Conservation (phyloP, 1,140 invertebrate genomes). For the Drosophila varians region DNA sequence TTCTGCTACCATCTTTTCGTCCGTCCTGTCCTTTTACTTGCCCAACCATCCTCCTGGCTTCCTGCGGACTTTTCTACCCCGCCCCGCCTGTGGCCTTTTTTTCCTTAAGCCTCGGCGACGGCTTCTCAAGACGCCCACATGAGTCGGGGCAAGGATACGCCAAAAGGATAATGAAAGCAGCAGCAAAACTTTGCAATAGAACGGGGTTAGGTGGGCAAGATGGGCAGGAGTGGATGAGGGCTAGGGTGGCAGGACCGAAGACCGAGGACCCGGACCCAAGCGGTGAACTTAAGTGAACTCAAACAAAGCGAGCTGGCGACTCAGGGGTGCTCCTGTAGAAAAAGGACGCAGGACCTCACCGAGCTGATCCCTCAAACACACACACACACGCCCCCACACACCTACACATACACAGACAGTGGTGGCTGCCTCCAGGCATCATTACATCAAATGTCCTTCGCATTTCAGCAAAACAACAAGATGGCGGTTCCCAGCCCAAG, state of each 20-base stretch:
- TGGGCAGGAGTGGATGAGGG: conserved; percentile 5
- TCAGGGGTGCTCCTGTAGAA: conserved; percentile 46
- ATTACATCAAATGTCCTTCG: conserved; percentile 82
- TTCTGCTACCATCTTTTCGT: conserved; percentile 6
- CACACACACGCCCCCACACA: conserved; percentile 28
- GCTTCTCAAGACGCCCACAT: conserved; percentile 76
- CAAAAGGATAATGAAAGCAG: conserved; percentile 81
- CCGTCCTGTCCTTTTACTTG: conserved; percentile 5
- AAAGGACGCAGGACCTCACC: conserved; percentile 56
- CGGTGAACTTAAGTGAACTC: conserved; percentile 82
- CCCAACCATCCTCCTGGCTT: conserved; percentile 8
- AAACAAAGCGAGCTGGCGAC: conserved; percentile 75
- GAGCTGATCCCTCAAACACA: conserved; percentile 48
- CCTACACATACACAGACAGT: conserved; percentile 38
- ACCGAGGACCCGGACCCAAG: conserved; percentile 52
- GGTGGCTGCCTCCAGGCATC: conserved; percentile 78
- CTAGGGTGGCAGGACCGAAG: conserved; percentile 14
- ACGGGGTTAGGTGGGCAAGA: conserved; percentile 20
- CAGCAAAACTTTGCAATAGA: conserved; percentile 61
- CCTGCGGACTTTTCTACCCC: conserved; percentile 4
- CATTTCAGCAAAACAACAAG: conserved; percentile 82
- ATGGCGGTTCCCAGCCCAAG: conserved; percentile 66
- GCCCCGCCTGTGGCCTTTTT: conserved; percentile 29
- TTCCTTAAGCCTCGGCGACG: conserved; percentile 54
- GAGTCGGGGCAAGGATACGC: conserved; percentile 73